phyloP scores from a whole-genome alignment of 2,113 vertebrate species.

The Varanus komodoensis region DNA sequence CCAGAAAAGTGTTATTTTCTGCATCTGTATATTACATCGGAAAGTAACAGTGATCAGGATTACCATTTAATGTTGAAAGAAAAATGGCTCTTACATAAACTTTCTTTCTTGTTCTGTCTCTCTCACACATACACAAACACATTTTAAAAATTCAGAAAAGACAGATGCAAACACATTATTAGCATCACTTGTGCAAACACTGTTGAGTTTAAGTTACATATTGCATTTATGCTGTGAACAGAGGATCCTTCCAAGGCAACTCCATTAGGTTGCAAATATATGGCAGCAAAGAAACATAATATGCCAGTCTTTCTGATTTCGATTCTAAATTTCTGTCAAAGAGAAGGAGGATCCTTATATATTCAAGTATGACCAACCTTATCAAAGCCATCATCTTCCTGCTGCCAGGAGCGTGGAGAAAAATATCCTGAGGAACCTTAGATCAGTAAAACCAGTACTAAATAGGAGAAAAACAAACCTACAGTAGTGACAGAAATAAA shows the following conservation, averaged over 20 bases:
- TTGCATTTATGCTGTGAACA: not conserved
- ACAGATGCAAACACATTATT: not conserved
- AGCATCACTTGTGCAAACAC: not conserved
- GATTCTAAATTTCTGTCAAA: not conserved
- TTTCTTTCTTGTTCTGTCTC: not conserved
- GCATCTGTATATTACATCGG: not conserved
- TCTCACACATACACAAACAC: not conserved
- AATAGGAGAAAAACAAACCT: not conserved
- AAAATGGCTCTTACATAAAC: not conserved
- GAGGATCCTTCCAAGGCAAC: not conserved
- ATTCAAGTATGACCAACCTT: not conserved
- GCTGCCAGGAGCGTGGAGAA: not conserved
- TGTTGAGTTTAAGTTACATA: not conserved
- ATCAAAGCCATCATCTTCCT: not conserved
- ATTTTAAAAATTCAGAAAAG: not conserved
- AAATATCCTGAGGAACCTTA: not conserved
- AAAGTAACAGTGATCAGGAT: not conserved
- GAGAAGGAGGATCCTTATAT: not conserved
- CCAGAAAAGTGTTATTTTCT: not conserved
- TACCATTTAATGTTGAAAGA: not conserved
- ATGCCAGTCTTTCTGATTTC: not conserved
- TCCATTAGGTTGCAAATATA: not conserved
- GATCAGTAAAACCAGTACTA: not conserved
- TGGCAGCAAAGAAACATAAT: not conserved
- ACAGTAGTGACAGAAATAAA: slow-evolving; percentile 23